Conservation (phyloP, 2,797 vertebrate genomes). For the Gymnothorax reevesii region DNA sequence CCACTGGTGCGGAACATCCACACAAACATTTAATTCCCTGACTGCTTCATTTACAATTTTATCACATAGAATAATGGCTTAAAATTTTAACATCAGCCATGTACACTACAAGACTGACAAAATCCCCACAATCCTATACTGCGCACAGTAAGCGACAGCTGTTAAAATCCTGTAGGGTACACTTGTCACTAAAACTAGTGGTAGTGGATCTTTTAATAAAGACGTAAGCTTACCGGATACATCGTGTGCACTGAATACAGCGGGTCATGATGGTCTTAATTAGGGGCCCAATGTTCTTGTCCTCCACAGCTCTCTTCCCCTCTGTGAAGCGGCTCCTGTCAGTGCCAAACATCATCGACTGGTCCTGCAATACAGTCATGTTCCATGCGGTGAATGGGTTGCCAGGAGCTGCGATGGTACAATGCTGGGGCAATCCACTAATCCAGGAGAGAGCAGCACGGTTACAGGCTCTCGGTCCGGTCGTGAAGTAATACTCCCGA, state of each 20-base stretch:
- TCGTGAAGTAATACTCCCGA: not conserved
- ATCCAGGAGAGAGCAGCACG: not conserved
- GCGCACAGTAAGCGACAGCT: no score
- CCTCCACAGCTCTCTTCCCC: constrained; percentile 92
- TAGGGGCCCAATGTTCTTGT: constrained; percentile 95
- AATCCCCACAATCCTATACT: no score
- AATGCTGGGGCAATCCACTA: not conserved
- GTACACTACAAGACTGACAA: no score
- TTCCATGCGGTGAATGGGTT: not conserved
- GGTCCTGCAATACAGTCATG: constrained; percentile 65
- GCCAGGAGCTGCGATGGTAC: not conserved
- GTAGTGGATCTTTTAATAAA: no score
- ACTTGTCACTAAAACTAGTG: no score
- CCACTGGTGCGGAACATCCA: not conserved
- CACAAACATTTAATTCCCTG: not conserved
- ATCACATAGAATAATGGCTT: no score
- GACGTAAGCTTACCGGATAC: constrained; percentile 70
- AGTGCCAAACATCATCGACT: constrained; percentile 92
- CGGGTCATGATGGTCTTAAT: constrained; percentile 96
- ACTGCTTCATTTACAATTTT: no score
- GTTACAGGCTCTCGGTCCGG: no score
- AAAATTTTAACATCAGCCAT: no score
- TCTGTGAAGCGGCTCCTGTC: constrained; percentile 95
- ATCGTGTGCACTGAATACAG: constrained; percentile 83
- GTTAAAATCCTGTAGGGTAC: no score